Evolutionary conservation across 2,888 invertebrate species (phyloP), one percentile per base, ranked within the genome.

Genomic region (Lepidocyrtoides sp.): DNA sequence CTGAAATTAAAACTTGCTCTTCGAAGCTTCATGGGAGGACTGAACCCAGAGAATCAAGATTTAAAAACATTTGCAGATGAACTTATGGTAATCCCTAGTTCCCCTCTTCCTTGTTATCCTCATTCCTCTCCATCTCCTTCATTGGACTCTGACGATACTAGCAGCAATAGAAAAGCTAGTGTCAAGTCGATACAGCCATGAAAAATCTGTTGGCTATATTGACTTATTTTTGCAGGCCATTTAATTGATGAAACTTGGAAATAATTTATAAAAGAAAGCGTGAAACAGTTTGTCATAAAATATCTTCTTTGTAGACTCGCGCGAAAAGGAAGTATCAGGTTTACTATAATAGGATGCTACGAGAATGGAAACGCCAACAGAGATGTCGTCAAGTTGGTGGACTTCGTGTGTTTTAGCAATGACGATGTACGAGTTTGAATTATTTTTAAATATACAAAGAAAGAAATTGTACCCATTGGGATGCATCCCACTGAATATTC

Each of bases 21-120:
- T n/a, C 82, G 93, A 41, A 93, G 93, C 83, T 93, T 93, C 89
- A 92, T 94, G 93, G 93, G 93, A 29, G 94, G 93, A 17, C 48
- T 94, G 83, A 94, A 94, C 90, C 94, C 94, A 12, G 81, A 89
- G 41, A 89, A 89, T 36, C 91, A 93, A 36, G 83, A 89, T 26
- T n/a, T 91, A 17, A 51, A 66, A 17, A 54, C 82, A 26, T 92
- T 85, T 60, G 63, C 92, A 14, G 77, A 85, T 26, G 87, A 91
- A 17, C 91, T 92, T n/a, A 17, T 91, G 92, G 92, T 92, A 92
- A 92, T 87, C 79, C 92, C 92, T 69, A 48, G 86, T 60, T 90
- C 92, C 17, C 90, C 83, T 36, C 82, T 66, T 82, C 77, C 89
- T 77, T 84, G 44, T 20, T 69, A 87, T 85, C 81, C 92, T 75